Base-by-base conservation (phyloP, 2,888 invertebrate species). In the Galeopsomyia nigrocyanea region DNA sequence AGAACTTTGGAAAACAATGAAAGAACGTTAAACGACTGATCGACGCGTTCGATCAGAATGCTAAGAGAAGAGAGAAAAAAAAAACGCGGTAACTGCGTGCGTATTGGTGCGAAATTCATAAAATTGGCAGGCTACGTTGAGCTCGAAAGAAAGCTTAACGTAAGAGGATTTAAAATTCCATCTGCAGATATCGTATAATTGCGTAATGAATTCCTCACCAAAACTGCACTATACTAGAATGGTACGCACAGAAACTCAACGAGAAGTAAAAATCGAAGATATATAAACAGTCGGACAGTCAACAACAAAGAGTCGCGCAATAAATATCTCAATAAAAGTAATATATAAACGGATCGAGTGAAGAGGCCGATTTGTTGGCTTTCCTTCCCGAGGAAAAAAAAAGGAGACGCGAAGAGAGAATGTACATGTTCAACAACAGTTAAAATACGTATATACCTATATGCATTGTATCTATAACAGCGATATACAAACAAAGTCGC, bases 141-240 rank as follows among this genome's bases (percentile, higher is more conserved):
- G 10, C 13, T 1, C 7, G 10, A 39, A 13, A 39, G 39, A 7
- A 10, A 39, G 16, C 19, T 47, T 60, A 21, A 14, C 9, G 39
- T 49, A 49, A 49, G 61, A 61, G 31, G 50, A 51, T 63, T 63
- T n/a, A 9, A 51, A 39, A 51, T 51, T 51, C 17, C 6, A 14
- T 19, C 31, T 19, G 21, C 55, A 55, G n/a, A n/a, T 55, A 55
- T 31, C 7, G 3, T 3, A 31, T 31, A 3, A 7, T 31, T 21
- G 13, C 14, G 14, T 13, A 64, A 53, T 51, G 50, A 70, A 67
- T 70, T 70, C 70, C 70, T 55, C 70, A 74, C 70, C 55, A 66
- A 74, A 5, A 74, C 58, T 62, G 62, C 53, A 74, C 62, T 73
- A n/a, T n/a, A n/a, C n/a, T n/a, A n/a, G n/a, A n/a, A n/a, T n/a